Evolutionary conservation across 2,797 vertebrate genomes (phyloP).

Genomic region (Prunella strophiata): DNA sequence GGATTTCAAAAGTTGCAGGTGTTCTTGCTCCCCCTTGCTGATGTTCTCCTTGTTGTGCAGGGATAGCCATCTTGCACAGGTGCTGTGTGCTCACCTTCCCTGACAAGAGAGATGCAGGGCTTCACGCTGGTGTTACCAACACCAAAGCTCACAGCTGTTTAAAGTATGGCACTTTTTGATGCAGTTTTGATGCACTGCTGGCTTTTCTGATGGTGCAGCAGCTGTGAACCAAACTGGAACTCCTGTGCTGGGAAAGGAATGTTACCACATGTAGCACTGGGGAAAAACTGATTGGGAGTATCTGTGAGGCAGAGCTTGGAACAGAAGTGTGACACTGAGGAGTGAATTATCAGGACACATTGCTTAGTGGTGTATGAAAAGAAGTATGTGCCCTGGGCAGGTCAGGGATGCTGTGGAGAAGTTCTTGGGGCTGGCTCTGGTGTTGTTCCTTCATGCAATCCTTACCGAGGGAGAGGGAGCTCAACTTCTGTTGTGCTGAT

Average conservation of each 20-base stretch:
- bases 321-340: not conserved
- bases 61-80: not conserved
- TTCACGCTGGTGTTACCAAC: not conserved
- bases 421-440: not conserved
- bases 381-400: accelerated
- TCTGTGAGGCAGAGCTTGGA: not conserved
- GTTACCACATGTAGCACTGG: not conserved
- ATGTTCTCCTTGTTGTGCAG: not conserved
- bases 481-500: not conserved
- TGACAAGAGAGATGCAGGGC: not conserved
- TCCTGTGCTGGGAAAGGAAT: not conserved
- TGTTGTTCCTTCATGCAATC: not conserved
- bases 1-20: not conserved
- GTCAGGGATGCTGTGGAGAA: not conserved
- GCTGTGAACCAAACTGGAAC: not conserved
- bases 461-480: not conserved
- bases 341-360: not conserved
- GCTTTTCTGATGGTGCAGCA: not conserved
- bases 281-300: not conserved
- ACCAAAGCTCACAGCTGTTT: not conserved
- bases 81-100: not conserved
- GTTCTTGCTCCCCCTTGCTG: not conserved
- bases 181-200: not conserved
- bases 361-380: not conserved
- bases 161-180: not conserved